Base-by-base conservation (phyloP, 2,888 invertebrate genomes). In the Teleiodes luculella region DNA sequence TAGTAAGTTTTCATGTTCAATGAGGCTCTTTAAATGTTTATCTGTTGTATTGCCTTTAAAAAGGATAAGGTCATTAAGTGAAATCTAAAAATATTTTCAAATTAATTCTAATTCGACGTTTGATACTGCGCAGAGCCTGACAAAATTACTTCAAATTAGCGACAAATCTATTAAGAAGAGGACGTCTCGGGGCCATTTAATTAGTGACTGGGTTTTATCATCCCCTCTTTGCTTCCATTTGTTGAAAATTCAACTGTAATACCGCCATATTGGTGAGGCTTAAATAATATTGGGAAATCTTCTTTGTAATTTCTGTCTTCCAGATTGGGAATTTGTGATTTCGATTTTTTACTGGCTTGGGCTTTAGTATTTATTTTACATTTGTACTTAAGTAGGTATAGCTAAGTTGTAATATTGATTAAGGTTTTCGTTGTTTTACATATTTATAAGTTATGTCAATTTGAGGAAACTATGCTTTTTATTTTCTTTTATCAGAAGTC, bases 141-240 rank as follows among this genome's bases (percentile, higher is more conserved):
- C 68, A 62, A 76, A 80, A 82, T 85, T 75, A 77, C 74, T 81
- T 73, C 74, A 86, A 86, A 88, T 87, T 86, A 85, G 80, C 83
- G 78, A 83, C 80, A 83, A 85, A 86, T 88, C 84, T 86, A 86
- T 86, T 86, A 86, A 80, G 80, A 82, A 78, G 76, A 79, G 77
- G 74, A 81, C 78, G 80, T 80, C 81, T 79, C 73, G 69, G 70
- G 78, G 76, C 81, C 82, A 83, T 87, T 89, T 88, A 89, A 89
- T 89, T 89, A 88, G 86, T 82, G 84, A 78, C 81, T 66, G 76
- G 83, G 80, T 86, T 88, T 87, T 86, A 88, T 86, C 76, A 81
- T 85, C 79, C 76, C 75, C 83, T 82, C 80, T 82, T 83, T 76
- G 74, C 77, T 75, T 75, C 73, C 72, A 71, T 82, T 85, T 81